Base-by-base conservation (phyloP, 1,140 invertebrate species). In the Megathymus violae region DNA sequence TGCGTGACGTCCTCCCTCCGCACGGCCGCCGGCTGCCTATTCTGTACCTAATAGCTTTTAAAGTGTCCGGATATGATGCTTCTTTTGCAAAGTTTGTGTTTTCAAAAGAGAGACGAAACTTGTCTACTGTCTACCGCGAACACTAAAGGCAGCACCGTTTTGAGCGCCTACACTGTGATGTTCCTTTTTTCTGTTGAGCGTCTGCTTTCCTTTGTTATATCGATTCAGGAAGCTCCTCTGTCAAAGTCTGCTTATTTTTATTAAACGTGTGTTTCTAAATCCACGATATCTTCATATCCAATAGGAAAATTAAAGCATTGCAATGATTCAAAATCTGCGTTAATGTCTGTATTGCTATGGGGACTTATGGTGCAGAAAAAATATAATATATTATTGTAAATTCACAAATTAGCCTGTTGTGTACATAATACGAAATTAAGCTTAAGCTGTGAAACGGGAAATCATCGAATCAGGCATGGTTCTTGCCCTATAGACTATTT, bases 401-500 rank as follows among this genome's bases (percentile, higher is more conserved):
- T 16, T 17, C 6, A 51, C n/a, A 38, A 51, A 17, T n/a, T 31
- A 31, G 27, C 27, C 27, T 31, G 4, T 31, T 31, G 9, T 31
- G 27, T 4, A 4, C 4, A 31, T 31, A 9, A 31, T 31, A 31
- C 1, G 27, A 9, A 31, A 31, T 25, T 31, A 7, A 7, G 9
- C 27, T 31, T 7, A 22, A 31, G 27, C 9, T 31, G 27, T 31
- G 1, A 6, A 31, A 48, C 46, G 14, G 22, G 7, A n/a, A 16
- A 25, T 25, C 14, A 48, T 31, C 15, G 31, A 50, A 25, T 47
- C 2, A 22, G 1, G 25, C 13, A 19, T 31, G 27, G 17, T 48
- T 34, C 5, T 60, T 34, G 22, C 44, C 19, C 19, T 44, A 50
- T 46, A 38, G 19, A 44, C 59, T 62, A 69, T 65, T 64, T 70